phyloP scores from a whole-genome alignment of 1,140 invertebrate genomes.

The Xylocopa sonorina region DNA sequence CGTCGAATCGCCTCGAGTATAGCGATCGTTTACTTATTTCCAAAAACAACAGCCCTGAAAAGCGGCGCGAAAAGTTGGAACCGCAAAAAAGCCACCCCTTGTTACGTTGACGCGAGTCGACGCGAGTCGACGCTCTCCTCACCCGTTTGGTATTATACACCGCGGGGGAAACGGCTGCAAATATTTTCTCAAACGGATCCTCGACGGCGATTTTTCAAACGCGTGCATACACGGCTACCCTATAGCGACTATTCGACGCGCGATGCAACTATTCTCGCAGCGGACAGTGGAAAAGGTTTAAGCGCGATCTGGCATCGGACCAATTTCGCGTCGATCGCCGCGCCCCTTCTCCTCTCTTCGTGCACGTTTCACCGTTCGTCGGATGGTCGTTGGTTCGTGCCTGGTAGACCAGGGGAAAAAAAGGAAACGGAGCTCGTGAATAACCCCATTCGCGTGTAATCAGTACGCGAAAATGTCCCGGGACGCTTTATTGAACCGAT shows the following conservation, averaged over 20 bases:
- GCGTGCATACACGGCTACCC: too few relatives aligned
- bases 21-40: too few relatives aligned
- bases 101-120: too few relatives aligned
- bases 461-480: slow-evolving; percentile 61
- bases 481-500: slow-evolving; percentile 67
- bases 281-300: slow-evolving; percentile 61
- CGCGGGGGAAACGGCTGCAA: slow-evolving; percentile 40
- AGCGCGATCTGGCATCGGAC: slow-evolving; percentile 61
- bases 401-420: slow-evolving; percentile 8
- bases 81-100: not conserved
- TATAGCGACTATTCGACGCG: slow-evolving; percentile 23
- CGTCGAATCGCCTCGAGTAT: too few relatives aligned
- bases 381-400: not conserved
- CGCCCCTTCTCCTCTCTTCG: too few relatives aligned
- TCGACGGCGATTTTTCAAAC: slow-evolving; percentile 58
- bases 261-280: slow-evolving; percentile 57
- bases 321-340: slow-evolving; percentile 63
- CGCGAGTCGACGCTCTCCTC: too few relatives aligned
- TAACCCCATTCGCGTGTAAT: slow-evolving; percentile 66
- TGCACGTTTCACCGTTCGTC: slow-evolving; percentile 44
- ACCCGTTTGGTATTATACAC: too few relatives aligned
- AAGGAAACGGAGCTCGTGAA: slow-evolving; percentile 63
- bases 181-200: slow-evolving; percentile 58
- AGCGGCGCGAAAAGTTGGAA: not conserved
- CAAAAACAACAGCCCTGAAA: too few relatives aligned